These are phyloP conservation scores for Catagonus wagneri DNA, from an alignment of 2,113 vertebrate species.

Conservation along the genomic window DNA sequence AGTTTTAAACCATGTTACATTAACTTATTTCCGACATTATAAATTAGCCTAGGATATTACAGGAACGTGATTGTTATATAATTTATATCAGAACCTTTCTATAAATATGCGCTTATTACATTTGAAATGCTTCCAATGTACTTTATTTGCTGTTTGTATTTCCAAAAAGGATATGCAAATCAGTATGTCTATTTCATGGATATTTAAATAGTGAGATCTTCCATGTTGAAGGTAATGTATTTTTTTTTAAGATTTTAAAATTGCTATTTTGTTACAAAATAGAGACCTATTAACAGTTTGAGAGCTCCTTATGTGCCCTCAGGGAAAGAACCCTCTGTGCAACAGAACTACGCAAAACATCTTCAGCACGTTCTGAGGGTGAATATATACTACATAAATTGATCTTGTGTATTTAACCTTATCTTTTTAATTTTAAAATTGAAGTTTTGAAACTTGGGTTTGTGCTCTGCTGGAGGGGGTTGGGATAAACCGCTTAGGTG, in stretches of 20 bases:
- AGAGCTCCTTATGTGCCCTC: constrained; percentile 92
- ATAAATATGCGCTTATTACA: constrained; percentile 89
- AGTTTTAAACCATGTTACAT: constrained; percentile 88
- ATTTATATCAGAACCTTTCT: constrained; percentile 89
- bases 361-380: constrained; percentile 91
- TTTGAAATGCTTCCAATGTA: constrained; percentile 91
- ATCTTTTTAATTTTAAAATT: constrained; percentile 92
- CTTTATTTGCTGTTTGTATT: constrained; percentile 90
- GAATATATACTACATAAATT: constrained; percentile 91
- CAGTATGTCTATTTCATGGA: constrained; percentile 89
- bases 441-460: constrained; percentile 88
- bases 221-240: constrained; percentile 91
- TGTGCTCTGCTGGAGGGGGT: constrained; percentile 90
- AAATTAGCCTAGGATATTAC: constrained; percentile 88
- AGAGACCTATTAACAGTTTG: constrained; percentile 90
- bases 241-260: constrained; percentile 91
- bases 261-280: constrained; percentile 93
- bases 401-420: constrained; percentile 90
- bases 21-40: constrained; percentile 89
- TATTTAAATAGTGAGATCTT: constrained; percentile 92
- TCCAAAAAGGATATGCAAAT: constrained; percentile 90
- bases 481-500: constrained; percentile 88
- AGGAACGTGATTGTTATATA: constrained; percentile 89
- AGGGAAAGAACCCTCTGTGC: constrained; percentile 93
- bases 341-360: constrained; percentile 91